Percentiles rank a stretch among this genome's conserved stretches.
Conservation (phyloP, 2,888 invertebrate genomes). For the Eupithecia pulchellata region DNA sequence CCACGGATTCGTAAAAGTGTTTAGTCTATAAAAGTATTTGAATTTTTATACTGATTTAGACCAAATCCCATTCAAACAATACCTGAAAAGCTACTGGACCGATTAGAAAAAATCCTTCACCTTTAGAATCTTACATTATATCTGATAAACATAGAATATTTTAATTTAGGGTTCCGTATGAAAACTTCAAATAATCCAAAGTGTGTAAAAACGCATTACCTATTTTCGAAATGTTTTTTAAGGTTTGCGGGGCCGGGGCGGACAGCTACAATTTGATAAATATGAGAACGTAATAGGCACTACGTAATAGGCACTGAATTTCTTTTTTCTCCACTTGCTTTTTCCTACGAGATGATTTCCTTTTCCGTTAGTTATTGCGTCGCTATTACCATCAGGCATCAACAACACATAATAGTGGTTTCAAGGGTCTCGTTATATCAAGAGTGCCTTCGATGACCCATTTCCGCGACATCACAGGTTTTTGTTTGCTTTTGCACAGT, state of each 20-base stretch:
- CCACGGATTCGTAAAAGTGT: neutral
- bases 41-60: too few species aligned
- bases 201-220: too few species aligned
- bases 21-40: neutral
- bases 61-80: too few species aligned
- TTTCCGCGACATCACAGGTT: conserved; percentile 60
- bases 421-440: conserved; percentile 53
- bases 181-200: too few species aligned
- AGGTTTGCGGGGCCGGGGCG: too few species aligned
- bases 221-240: too few species aligned
- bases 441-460: conserved; percentile 71
- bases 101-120: too few species aligned
- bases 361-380: conserved; percentile 6
- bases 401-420: conserved; percentile 33
- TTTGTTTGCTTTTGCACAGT: conserved; percentile 58
- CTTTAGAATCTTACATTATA: too few species aligned
- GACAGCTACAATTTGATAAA: too few species aligned
- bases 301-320: neutral
- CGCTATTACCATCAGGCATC: conserved; percentile 14
- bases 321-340: neutral
- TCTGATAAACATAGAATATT: too few species aligned
- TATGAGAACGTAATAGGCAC: neutral
- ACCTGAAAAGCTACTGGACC: too few species aligned
- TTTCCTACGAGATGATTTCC: conserved; percentile 7
- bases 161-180: too few species aligned